Evolutionary conservation across 2,113 vertebrate genomes (phyloP).

Genomic region (Ictalurus furcatus): DNA sequence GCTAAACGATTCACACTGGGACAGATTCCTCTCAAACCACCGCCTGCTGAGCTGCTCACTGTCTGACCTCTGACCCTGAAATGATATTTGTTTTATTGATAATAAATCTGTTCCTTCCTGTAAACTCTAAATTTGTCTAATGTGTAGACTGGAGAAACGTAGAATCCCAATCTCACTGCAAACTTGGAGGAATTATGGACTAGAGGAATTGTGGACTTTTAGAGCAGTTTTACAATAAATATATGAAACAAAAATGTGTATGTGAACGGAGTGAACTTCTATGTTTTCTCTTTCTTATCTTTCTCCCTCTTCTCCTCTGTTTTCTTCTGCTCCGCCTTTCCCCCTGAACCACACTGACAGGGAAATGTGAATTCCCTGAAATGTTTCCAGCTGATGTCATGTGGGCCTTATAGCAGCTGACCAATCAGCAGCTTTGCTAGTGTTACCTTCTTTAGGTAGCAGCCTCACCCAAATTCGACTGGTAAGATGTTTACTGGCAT

Average conservation of each 20-base stretch:
- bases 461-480: neutral
- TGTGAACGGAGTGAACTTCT: neutral
- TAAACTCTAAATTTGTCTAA: neutral
- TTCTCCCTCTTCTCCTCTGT: neutral
- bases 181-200: neutral
- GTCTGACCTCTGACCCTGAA: constrained; percentile 50
- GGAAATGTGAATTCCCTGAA: neutral
- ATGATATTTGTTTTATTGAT: neutral
- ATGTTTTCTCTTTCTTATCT: neutral
- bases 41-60: constrained; percentile 77
- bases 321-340: neutral
- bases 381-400: neutral
- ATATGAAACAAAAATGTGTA: neutral
- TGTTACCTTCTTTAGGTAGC: neutral
- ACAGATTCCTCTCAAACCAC: constrained; percentile 81
- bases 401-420: neutral
- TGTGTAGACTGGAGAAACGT: no score
- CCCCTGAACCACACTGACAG: neutral
- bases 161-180: neutral
- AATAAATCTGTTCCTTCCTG: neutral
- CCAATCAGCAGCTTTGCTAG: neutral
- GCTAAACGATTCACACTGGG: constrained; percentile 80
- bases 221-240: constrained; percentile 4
- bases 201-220: neutral
- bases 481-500: neutral